Evolutionary conservation across 2,888 invertebrate genomes (phyloP).

Genomic region (Meloe dianella): DNA sequence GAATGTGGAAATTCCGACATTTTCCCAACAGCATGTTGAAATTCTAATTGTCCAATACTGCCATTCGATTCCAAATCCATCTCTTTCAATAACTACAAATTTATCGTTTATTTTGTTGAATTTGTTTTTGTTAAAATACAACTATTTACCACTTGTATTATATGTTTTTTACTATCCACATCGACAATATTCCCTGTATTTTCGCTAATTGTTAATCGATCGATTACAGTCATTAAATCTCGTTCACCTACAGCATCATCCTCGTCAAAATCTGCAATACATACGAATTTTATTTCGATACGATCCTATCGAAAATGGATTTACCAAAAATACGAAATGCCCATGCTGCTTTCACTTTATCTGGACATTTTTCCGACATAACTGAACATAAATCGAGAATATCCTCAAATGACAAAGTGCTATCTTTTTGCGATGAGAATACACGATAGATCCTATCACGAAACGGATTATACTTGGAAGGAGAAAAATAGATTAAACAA

Average conservation of each 20-base stretch:
- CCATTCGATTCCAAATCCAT: slow-evolving; percentile 67
- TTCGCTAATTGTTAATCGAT: slow-evolving; percentile 59
- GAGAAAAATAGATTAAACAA: slow-evolving; percentile 44
- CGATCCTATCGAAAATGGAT: slow-evolving; percentile 13
- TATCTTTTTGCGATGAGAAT: slow-evolving; percentile 74
- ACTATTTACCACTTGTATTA: slow-evolving; percentile 63
- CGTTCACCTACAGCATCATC: slow-evolving; percentile 66
- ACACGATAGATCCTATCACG: slow-evolving; percentile 73
- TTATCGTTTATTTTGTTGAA: slow-evolving; percentile 17
- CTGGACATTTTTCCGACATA: slow-evolving; percentile 75
- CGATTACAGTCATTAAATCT: slow-evolving; percentile 65
- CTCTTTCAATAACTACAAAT: slow-evolving; percentile 66
- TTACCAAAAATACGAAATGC: slow-evolving; percentile 81
- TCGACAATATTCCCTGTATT: slow-evolving; percentile 56
- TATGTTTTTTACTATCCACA: slow-evolving; percentile 60
- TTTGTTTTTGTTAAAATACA: neutral
- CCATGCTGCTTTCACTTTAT: slow-evolving; percentile 75
- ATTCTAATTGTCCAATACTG: slow-evolving; percentile 66
- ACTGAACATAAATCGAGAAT: slow-evolving; percentile 78
- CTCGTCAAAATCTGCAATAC: slow-evolving; percentile 65
- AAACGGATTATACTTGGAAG: slow-evolving; percentile 74
- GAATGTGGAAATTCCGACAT: slow-evolving; percentile 68
- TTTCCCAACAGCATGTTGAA: slow-evolving; percentile 66
- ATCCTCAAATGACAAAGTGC: slow-evolving; percentile 78
- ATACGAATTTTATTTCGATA: neutral